Percentiles rank a stretch among this genome's conserved stretches.
These are phyloP conservation scores for Dysmachus trigonus DNA, from an alignment of 2,888 invertebrate species.

Conservation along the genomic window DNA sequence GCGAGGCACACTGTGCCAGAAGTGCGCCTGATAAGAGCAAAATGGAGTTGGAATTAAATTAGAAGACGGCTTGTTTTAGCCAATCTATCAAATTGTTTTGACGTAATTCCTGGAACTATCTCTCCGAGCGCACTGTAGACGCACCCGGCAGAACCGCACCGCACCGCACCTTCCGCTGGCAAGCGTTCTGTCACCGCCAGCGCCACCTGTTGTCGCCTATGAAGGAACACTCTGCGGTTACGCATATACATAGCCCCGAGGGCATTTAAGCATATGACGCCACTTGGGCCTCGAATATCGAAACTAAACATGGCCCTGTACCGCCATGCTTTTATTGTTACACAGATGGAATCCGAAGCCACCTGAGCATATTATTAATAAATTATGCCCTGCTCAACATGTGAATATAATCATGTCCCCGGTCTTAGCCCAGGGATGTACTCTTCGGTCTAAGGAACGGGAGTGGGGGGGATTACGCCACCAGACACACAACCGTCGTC, in stretches of 20 bases:
- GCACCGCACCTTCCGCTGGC: not conserved
- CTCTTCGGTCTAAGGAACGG: not conserved
- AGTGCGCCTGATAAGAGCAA: not conserved
- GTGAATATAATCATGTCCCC: constrained; percentile 34
- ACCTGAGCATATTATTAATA: constrained; percentile 42
- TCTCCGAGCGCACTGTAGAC: not conserved
- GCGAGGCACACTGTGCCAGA: not conserved
- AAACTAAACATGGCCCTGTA: constrained; percentile 6
- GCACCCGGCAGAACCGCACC: not conserved
- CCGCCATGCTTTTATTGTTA: constrained; percentile 6
- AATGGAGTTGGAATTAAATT: constrained; percentile 14
- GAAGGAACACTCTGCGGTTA: not conserved
- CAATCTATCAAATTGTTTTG: constrained; percentile 26
- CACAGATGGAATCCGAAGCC: constrained; percentile 24
- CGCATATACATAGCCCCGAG: not conserved
- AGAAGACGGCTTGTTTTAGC: constrained; percentile 11
- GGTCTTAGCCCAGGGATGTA: constrained; percentile 11
- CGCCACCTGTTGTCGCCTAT: constrained; percentile 7
- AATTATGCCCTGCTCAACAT: constrained; percentile 37
- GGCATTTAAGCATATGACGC: constrained; percentile 21
- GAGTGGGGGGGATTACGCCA: not conserved
- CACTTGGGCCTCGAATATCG: constrained; percentile 7
- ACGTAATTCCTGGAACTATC: not conserved
- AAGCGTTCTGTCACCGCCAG: not conserved
- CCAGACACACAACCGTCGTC: not conserved